Conservation (phyloP, 2,797 vertebrate genomes). For the Crypturellus tataupa region DNA sequence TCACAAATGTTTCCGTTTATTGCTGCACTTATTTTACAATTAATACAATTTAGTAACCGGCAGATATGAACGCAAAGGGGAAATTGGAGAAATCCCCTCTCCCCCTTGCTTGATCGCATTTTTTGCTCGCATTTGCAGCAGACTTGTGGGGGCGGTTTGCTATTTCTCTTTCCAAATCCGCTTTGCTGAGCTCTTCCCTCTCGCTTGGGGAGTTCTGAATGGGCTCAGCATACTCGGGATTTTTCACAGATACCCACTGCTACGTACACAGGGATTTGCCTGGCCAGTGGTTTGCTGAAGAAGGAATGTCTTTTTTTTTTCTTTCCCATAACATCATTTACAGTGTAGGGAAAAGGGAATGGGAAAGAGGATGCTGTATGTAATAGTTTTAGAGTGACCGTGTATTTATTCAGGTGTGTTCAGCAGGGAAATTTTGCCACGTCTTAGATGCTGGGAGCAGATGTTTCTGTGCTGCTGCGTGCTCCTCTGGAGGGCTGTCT, state of each 20-base stretch:
- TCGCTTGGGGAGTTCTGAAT: background rate
- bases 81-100: background rate
- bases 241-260: background rate
- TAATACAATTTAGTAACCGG: background rate
- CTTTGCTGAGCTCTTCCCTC: background rate
- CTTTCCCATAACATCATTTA: background rate
- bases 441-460: constrained; percentile 15
- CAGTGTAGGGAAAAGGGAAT: fast-evolving
- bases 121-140: background rate
- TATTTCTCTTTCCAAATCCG: background rate
- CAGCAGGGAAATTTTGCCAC: constrained; percentile 33
- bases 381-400: background rate
- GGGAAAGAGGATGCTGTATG: background rate
- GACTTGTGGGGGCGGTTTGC: background rate
- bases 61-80: background rate
- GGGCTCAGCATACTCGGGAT: too few species aligned
- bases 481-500: constrained; percentile 58
- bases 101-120: background rate
- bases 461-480: background rate
- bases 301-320: background rate
- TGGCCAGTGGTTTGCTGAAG: background rate
- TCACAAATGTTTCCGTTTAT: background rate
- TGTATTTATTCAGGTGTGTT: constrained; percentile 14
- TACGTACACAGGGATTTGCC: background rate
- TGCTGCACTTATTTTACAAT: background rate